Evolutionary conservation across 2,113 vertebrate species (phyloP).

Genomic region (Atrichornis clamosus): DNA sequence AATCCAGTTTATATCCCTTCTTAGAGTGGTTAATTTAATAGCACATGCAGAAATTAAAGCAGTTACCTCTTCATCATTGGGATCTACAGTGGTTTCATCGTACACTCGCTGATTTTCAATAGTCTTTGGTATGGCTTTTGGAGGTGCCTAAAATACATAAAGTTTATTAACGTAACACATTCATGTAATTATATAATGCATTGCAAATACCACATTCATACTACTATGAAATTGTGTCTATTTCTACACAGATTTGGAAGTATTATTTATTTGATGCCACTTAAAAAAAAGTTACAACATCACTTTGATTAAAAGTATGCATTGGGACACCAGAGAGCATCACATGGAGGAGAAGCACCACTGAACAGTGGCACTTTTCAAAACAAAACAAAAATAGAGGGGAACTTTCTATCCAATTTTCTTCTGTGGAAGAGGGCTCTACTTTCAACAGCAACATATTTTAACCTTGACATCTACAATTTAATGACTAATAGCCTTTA

Average conservation of each 20-base stretch:
- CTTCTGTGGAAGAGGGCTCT: not conserved
- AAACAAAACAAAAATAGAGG: not conserved
- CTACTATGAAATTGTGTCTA: rapidly evolving
- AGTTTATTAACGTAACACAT: not conserved
- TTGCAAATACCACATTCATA: not conserved
- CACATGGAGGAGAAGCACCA: not conserved
- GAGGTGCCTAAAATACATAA: conserved; percentile 83
- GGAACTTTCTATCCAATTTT: not conserved
- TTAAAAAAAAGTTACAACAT: not conserved
- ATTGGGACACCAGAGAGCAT: not conserved
- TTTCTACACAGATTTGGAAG: not conserved
- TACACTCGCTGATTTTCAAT: conserved; percentile 95
- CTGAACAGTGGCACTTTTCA: not conserved
- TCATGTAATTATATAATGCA: not conserved
- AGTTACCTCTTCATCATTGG: conserved; percentile 92
- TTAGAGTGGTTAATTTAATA: not conserved
- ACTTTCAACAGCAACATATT: not conserved
- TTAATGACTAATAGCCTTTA: not conserved
- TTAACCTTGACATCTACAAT: not conserved
- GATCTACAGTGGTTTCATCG: conserved; percentile 94
- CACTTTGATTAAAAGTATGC: not conserved
- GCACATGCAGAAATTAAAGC: not conserved
- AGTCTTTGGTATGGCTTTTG: conserved; percentile 93
- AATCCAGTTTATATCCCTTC: not conserved
- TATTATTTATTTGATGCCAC: not conserved